These are phyloP conservation scores for Myiozetetes cayanensis DNA, from an alignment of 2,113 vertebrate genomes.

Conservation along the genomic window DNA sequence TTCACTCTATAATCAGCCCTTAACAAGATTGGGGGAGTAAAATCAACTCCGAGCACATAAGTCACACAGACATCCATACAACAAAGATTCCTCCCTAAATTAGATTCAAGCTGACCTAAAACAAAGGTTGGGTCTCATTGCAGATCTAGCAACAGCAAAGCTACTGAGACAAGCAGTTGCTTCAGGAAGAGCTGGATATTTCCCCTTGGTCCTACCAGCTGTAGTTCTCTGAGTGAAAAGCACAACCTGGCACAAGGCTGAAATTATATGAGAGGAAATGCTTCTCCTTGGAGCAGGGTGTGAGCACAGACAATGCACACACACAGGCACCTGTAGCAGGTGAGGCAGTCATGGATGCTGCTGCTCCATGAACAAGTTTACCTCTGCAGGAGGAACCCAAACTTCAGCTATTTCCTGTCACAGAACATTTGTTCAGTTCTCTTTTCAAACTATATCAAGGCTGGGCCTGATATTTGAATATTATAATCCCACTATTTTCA, in stretches of 20 bases:
- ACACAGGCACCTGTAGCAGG: background rate
- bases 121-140: conserved; percentile 39
- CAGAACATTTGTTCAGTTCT: background rate
- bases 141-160: conserved; percentile 21
- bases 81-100: conserved; percentile 52
- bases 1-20: conserved; percentile 63
- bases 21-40: conserved; percentile 69
- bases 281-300: rapidly evolving
- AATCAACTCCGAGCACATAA: conserved; percentile 65
- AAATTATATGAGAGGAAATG: background rate
- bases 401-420: background rate
- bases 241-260: background rate
- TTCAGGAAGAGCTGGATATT: background rate
- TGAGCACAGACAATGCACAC: background rate
- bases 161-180: background rate
- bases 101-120: conserved; percentile 63
- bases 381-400: background rate
- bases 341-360: background rate
- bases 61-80: conserved; percentile 62
- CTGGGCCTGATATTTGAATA: background rate
- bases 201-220: background rate
- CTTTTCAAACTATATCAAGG: background rate
- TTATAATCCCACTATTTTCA: background rate
- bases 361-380: background rate
- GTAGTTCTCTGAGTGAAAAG: background rate